phyloP scores from a whole-genome alignment of 1,140 invertebrate genomes.

The Phymorhynchus buccinoides region DNA sequence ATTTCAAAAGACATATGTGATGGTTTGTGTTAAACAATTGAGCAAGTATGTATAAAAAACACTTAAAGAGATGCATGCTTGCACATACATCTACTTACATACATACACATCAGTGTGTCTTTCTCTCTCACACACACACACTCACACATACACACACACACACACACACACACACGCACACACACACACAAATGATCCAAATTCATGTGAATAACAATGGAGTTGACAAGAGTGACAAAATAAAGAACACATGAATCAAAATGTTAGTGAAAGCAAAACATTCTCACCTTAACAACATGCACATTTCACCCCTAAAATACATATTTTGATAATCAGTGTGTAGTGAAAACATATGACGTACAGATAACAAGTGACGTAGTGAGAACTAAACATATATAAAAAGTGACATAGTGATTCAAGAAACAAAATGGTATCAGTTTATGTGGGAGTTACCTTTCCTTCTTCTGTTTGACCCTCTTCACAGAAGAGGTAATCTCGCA shows the following conservation, averaged over 20 bases:
- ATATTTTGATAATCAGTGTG: background rate
- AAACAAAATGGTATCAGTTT: background rate
- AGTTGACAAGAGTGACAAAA: too few species aligned
- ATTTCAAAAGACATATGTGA: too few species aligned
- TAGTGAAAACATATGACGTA: too few species aligned
- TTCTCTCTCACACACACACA: background rate
- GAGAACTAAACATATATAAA: background rate
- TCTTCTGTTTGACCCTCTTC: slow-evolving; percentile 28
- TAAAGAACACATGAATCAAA: too few species aligned
- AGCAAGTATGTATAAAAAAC: too few species aligned
- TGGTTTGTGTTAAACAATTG: too few species aligned
- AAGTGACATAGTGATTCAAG: background rate
- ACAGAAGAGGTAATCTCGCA: slow-evolving; percentile 32
- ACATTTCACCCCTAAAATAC: too few species aligned
- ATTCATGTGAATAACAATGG: too few species aligned
- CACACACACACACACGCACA: background rate
- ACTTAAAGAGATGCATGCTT: background rate
- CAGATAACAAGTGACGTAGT: background rate
- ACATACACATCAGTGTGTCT: too few species aligned
- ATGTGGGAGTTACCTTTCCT: background rate
- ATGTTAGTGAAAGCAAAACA: too few species aligned
- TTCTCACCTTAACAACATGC: too few species aligned
- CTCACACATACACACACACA: background rate
- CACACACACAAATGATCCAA: background rate
- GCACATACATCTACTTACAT: background rate